Evolutionary conservation across 2,113 vertebrate genomes (phyloP), one percentile per base, ranked within the genome.

Genomic region (Scytalopus superciliaris): DNA sequence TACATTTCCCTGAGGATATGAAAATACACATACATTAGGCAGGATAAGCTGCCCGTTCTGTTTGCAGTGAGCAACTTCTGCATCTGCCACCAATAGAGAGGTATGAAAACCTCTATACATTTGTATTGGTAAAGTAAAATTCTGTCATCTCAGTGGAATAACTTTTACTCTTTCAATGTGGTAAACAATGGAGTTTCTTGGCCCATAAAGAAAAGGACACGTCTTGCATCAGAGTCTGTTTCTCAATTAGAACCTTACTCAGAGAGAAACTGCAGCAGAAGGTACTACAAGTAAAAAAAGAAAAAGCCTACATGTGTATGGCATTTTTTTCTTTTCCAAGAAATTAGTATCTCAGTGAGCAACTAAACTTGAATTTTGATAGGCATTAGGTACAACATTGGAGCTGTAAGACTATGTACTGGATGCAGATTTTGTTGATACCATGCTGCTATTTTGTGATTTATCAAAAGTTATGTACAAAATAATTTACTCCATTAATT

Each of bases 401-500:
- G 8, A 91, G 37, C 40, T 18, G 12, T 68, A 60, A 62, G 47
- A 35, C 19, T 33, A 23, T 30, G 3, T 19, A 74, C 25, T 44
- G 27, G 81, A 92, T 69, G 14, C 14, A 68, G 55, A 53, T 92
- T 72, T 82, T 87, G 9, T 78, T 62, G 44, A 75, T 39, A 91
- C 42, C 22, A n/a, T 83, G 27, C 19, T 80, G 33, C 4, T 91
- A 22, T 79, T 96, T 86, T 91, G 24, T 52, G 53, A 86, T 70
- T 73, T 76, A 70, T 45, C 24, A 47, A 44, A 90, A 91, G 21
- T 62, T 63, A 28, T 76, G 10, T 6, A 66, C 33, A 93, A 85
- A 70, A 83, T 82, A 1, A 6, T 76, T 93, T 91, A 62, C 18
- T 76, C 21, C 10, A 79, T 44, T 96, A 90, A 89, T 94, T 87